Evolutionary conservation across 2,888 invertebrate genomes (phyloP).

Genomic region (Drosophila siamana): DNA sequence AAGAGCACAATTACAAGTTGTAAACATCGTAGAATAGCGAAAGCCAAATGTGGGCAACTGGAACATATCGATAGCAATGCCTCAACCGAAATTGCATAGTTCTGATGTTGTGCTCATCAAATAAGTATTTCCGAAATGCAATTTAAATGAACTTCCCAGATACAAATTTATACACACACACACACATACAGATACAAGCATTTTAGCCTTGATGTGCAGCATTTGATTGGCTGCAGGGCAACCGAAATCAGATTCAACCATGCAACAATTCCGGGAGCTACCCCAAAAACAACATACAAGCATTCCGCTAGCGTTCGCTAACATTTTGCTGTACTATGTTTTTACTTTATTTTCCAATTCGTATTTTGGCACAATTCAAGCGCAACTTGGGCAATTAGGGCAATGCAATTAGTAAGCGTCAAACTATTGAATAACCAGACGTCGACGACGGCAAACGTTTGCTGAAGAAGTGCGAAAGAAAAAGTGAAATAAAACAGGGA

Average conservation of each 20-base stretch:
- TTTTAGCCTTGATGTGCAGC: slow-evolving; percentile 48
- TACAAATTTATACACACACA: slow-evolving; percentile 8
- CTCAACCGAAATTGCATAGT: slow-evolving; percentile 24
- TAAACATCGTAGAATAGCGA: not conserved
- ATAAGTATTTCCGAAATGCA: slow-evolving; percentile 50
- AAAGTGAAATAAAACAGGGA: not conserved
- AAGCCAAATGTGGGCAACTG: not conserved
- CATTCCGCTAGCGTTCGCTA: too few species aligned
- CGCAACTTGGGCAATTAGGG: slow-evolving; percentile 70
- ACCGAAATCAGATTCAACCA: slow-evolving; percentile 45
- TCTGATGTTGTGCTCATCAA: slow-evolving; percentile 51
- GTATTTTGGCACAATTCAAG: slow-evolving; percentile 67
- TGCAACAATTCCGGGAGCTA: slow-evolving; percentile 53
- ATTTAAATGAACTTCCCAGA: slow-evolving; percentile 46
- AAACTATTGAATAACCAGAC: slow-evolving; percentile 70
- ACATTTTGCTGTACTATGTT: too few species aligned
- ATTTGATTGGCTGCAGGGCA: slow-evolving; percentile 54
- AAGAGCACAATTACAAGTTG: too few species aligned
- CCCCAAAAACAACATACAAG: slow-evolving; percentile 41
- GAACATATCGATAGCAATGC: slow-evolving; percentile 9
- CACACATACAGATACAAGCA: slow-evolving; percentile 7
- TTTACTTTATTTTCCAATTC: slow-evolving; percentile 15
- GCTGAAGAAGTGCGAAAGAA: slow-evolving; percentile 4
- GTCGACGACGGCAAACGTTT: slow-evolving; percentile 27
- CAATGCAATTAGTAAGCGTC: slow-evolving; percentile 73